Percentiles rank a stretch among this genome's conserved stretches.
Conservation (phyloP, 2,113 vertebrate genomes). For the Melanerpes formicivorus region DNA sequence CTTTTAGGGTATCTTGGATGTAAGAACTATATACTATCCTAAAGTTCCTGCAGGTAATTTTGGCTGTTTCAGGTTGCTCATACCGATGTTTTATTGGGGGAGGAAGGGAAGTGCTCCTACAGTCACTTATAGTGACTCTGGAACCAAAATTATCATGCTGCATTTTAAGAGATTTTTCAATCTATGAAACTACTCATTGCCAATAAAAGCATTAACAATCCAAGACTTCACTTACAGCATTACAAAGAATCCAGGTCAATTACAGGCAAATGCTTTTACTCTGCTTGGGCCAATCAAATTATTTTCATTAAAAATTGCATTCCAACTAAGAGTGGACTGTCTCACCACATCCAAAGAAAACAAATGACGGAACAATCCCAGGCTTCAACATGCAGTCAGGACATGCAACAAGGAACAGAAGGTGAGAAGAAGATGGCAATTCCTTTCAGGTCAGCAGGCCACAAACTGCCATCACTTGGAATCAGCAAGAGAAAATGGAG, state of each 20-base stretch:
- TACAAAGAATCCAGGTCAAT: slow-evolving; percentile 37
- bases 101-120: not conserved
- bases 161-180: slow-evolving; percentile 2
- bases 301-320: not conserved
- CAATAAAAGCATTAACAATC: slow-evolving; percentile 30
- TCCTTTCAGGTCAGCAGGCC: not conserved
- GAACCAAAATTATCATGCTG: not conserved
- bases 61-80: not conserved
- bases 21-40: not conserved
- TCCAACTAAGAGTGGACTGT: not conserved
- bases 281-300: not conserved
- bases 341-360: not conserved
- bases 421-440: not conserved
- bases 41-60: not conserved
- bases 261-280: not conserved
- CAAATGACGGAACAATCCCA: not conserved
- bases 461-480: not conserved
- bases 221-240: slow-evolving; percentile 3
- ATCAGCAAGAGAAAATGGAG: not conserved
- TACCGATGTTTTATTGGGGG: not conserved
- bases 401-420: not conserved
- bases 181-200: slow-evolving; percentile 1
- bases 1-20: not conserved
- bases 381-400: fast-evolving
- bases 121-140: not conserved